Conservation (phyloP, 2,888 invertebrate species). For the Drosophila picticornis region DNA sequence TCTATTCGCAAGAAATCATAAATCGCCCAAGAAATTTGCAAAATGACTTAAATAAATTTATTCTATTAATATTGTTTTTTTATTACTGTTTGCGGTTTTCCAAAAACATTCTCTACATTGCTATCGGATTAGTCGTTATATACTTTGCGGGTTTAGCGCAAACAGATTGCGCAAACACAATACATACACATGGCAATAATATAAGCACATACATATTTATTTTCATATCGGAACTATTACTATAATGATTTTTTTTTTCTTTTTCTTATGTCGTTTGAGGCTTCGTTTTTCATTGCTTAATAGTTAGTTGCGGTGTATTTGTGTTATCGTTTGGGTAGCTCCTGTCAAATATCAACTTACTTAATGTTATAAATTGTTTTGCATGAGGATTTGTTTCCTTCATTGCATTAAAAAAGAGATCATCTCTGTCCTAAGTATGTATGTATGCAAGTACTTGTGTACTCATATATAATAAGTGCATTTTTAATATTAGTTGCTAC, state of each 20-base stretch:
- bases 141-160: conserved; percentile 35
- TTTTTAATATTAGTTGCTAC: conserved; percentile 46
- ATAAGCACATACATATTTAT: conserved; percentile 39
- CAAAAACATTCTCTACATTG: conserved; percentile 70
- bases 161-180: conserved; percentile 37
- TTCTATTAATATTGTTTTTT: conserved; percentile 49
- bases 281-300: conserved; percentile 66
- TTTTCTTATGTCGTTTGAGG: conserved; percentile 38
- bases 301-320: conserved; percentile 53
- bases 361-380: conserved; percentile 32
- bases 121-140: conserved; percentile 66
- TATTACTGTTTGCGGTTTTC: conserved; percentile 59
- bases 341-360: conserved; percentile 33
- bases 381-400: conserved; percentile 10
- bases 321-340: conserved; percentile 40
- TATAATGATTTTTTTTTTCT: conserved; percentile 13
- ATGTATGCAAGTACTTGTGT: conserved; percentile 24
- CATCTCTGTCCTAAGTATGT: conserved; percentile 19
- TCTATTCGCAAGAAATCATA: not conserved
- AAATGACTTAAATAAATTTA: conserved; percentile 50
- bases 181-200: conserved; percentile 50
- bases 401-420: conserved; percentile 40
- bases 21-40: conserved; percentile 15
- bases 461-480: conserved; percentile 45
- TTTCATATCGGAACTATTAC: conserved; percentile 24